Evolutionary conservation across 1,140 invertebrate genomes (phyloP).

Genomic region (Hesperophylax magnus): DNA sequence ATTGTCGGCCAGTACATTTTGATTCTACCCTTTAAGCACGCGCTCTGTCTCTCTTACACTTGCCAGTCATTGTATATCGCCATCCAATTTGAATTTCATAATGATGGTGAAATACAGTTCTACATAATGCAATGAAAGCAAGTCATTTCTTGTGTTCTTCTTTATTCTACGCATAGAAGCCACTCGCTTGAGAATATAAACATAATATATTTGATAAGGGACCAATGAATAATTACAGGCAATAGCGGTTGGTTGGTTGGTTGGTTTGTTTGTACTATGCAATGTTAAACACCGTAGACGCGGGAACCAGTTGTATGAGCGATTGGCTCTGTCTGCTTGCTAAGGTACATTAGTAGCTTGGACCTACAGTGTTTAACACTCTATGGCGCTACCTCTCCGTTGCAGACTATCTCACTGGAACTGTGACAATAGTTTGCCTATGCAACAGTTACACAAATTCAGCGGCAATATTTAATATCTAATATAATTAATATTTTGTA

Average conservation of each 20-base stretch:
- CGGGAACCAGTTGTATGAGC: too few species aligned
- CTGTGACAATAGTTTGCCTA: constrained; percentile 38
- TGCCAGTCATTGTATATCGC: too few species aligned
- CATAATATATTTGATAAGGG: constrained; percentile 22
- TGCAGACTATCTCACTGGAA: constrained; percentile 29
- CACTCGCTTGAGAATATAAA: constrained; percentile 18
- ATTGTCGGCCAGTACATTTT: too few species aligned
- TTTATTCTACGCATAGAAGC: neutral
- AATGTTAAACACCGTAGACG: constrained; percentile 31
- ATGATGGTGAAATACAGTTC: too few species aligned
- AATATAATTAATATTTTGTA: constrained; percentile 48
- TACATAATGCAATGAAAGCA: too few species aligned
- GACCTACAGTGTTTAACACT: constrained; percentile 19
- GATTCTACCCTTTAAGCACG: too few species aligned
- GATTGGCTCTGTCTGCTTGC: too few species aligned
- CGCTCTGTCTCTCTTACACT: too few species aligned
- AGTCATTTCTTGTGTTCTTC: too few species aligned
- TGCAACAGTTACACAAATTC: constrained; percentile 41
- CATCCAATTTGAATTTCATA: too few species aligned
- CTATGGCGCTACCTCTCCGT: constrained; percentile 19
- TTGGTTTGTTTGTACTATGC: constrained; percentile 41
- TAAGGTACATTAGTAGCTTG: neutral
- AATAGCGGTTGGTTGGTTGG: constrained; percentile 28
- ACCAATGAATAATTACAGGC: neutral
- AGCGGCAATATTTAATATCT: constrained; percentile 33